Evolutionary conservation across 1,140 invertebrate species (phyloP).

Genomic region (Papilio xuthus): DNA sequence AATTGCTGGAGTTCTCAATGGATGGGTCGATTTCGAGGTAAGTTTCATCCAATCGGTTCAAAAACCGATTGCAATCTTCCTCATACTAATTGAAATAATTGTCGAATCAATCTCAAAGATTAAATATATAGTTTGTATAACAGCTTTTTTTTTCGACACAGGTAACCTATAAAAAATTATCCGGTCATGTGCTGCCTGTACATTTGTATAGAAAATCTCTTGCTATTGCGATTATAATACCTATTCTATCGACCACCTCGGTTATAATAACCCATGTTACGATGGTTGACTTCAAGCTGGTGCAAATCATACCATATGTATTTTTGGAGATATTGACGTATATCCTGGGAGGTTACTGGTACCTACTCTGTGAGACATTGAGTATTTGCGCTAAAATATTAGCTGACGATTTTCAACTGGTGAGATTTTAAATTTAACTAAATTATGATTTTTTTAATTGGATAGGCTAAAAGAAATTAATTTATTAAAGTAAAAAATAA

Average conservation of each 20-base stretch:
- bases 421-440: slow-evolving; percentile 44
- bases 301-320: slow-evolving; percentile 85
- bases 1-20: slow-evolving; percentile 83
- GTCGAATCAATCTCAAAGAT: no score
- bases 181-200: slow-evolving; percentile 75
- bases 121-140: no score
- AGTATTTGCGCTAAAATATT: slow-evolving; percentile 83
- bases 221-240: slow-evolving; percentile 80
- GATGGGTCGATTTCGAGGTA: slow-evolving; percentile 84
- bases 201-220: slow-evolving; percentile 79
- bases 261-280: slow-evolving; percentile 85
- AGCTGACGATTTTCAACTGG: slow-evolving; percentile 84
- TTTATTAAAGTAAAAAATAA: no score
- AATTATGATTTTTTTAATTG: not conserved
- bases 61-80: not conserved
- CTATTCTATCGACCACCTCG: slow-evolving; percentile 82
- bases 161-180: slow-evolving; percentile 81
- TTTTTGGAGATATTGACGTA: slow-evolving; percentile 85
- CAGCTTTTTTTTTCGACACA: slow-evolving; percentile 49
- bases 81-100: no score
- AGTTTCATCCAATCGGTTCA: not conserved
- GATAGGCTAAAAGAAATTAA: no score
- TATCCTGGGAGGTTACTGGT: slow-evolving; percentile 84
- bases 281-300: slow-evolving; percentile 84
- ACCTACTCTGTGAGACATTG: slow-evolving; percentile 83